Percentiles rank a stretch among this genome's conserved stretches.
Evolutionary conservation across 2,888 invertebrate genomes (phyloP).

Genomic region (Tenodera sinensis): DNA sequence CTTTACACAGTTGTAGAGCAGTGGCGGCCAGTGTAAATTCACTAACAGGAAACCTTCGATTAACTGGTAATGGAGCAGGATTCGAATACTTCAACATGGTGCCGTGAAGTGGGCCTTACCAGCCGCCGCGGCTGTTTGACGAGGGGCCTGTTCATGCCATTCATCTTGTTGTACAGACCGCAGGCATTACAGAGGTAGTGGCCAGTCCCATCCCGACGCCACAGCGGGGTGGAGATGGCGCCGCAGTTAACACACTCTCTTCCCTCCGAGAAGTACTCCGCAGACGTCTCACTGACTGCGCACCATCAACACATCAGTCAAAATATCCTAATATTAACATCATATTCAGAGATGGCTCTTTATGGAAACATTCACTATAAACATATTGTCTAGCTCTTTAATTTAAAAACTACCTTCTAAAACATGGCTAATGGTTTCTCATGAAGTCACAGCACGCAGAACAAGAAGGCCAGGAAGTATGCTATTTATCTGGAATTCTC

Average conservation of each 20-base stretch:
- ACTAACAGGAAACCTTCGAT: background rate
- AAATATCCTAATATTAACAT: background rate
- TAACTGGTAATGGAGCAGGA: background rate
- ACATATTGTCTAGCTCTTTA: no score
- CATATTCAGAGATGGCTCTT: background rate
- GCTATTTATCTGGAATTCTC: no score
- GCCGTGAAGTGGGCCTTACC: conserved; percentile 57
- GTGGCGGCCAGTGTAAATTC: background rate
- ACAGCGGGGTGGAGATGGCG: conserved; percentile 83
- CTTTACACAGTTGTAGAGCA: background rate
- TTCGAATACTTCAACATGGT: background rate
- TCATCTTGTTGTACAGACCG: conserved; percentile 97
- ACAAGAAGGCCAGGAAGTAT: no score
- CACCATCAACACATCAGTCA: background rate
- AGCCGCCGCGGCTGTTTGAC: conserved; percentile 88
- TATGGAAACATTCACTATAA: background rate
- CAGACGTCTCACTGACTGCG: background rate
- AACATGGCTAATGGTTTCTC: no score
- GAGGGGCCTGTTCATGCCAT: conserved; percentile 88
- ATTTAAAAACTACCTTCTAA: no score
- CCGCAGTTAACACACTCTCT: conserved; percentile 72
- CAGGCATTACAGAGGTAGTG: conserved; percentile 99
- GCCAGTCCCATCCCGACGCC: conserved; percentile 98
- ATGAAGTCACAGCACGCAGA: no score
- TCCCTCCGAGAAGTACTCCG: conserved; percentile 47